phyloP scores from a whole-genome alignment of 2,888 invertebrate genomes.

The Leistus spinibarbis region DNA sequence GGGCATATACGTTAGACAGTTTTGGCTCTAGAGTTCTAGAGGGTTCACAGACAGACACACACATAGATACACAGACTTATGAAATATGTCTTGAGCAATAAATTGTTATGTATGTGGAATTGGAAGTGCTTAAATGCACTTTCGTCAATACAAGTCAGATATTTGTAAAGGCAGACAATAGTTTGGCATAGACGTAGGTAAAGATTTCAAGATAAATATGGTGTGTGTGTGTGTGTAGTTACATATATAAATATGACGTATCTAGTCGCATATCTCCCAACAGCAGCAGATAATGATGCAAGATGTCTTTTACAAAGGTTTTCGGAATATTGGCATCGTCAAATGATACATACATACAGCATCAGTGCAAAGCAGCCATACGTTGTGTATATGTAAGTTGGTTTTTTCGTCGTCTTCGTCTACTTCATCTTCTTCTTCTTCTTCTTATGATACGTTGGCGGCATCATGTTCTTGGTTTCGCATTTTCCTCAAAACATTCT shows the following conservation, averaged over 20 bases:
- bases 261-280: slow-evolving; percentile 2
- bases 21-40: too few relatives aligned
- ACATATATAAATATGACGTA: not conserved
- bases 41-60: too few relatives aligned
- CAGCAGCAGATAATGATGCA: slow-evolving; percentile 26
- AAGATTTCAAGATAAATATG: not conserved
- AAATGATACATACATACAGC: slow-evolving; percentile 47
- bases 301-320: slow-evolving; percentile 53
- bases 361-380: not conserved
- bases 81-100: too few relatives aligned
- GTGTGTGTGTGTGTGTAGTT: not conserved
- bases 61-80: too few relatives aligned
- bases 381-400: not conserved
- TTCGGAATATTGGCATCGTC: slow-evolving; percentile 54
- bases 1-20: too few relatives aligned
- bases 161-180: too few relatives aligned
- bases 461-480: not conserved
- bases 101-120: too few relatives aligned
- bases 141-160: not conserved
- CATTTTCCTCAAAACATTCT: slow-evolving; percentile 13
- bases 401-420: not conserved
- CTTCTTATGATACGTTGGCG: not conserved
- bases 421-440: not conserved
- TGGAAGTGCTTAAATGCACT: too few relatives aligned
- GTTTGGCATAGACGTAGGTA: not conserved